These are phyloP conservation scores for Podiceps cristatus DNA, from an alignment of 2,113 vertebrate species.

Conservation along the genomic window DNA sequence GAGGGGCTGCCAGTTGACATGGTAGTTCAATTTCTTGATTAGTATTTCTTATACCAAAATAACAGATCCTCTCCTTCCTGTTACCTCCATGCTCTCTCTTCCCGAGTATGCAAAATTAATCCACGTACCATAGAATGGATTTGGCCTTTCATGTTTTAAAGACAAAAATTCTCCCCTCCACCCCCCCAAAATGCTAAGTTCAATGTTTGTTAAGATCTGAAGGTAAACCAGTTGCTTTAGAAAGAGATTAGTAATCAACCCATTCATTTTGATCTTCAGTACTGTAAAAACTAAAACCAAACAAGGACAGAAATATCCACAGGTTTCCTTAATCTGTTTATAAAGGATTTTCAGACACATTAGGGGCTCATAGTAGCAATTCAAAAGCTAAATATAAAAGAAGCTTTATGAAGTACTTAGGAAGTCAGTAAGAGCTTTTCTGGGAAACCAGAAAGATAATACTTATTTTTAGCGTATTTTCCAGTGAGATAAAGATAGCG, in stretches of 20 bases:
- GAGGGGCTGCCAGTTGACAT: neutral
- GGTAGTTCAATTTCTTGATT: neutral
- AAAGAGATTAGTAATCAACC: neutral
- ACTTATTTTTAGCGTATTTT: conserved; percentile 48
- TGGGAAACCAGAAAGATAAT: neutral
- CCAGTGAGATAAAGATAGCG: conserved; percentile 16
- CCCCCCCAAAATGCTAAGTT: neutral
- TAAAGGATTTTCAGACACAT: conserved; percentile 21
- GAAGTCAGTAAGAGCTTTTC: conserved; percentile 43
- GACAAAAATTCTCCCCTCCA: neutral
- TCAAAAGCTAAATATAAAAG: conserved; percentile 60
- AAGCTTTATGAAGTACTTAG: conserved; percentile 38
- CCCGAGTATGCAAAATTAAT: neutral
- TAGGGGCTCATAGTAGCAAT: conserved; percentile 37
- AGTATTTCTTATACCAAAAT: neutral
- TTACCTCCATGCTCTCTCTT: neutral
- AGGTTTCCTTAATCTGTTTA: conserved; percentile 37
- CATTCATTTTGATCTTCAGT: neutral
- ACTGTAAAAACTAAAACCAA: neutral
- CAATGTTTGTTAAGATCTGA: neutral
- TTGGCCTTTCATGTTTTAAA: neutral
- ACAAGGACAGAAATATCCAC: neutral
- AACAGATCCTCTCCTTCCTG: neutral
- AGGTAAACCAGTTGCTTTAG: neutral
- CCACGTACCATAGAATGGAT: fast-evolving